Conservation (phyloP, 1,140 invertebrate species). For the Littorina saxatilis region DNA sequence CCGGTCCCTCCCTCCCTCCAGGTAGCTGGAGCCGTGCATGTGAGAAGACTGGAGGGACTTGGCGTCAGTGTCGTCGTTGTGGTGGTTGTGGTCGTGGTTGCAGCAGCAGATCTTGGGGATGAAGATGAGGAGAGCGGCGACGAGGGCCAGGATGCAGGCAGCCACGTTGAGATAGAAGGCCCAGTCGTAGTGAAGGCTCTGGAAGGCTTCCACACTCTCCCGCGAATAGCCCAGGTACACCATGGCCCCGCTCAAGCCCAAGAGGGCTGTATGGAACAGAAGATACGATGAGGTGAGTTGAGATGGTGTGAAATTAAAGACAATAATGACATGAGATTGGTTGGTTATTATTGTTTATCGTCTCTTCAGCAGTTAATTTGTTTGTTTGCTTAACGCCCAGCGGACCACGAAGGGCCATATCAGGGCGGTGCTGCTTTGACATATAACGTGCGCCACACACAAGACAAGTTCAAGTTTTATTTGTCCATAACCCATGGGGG, state of each 20-base stretch:
- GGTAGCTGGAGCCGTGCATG: background rate
- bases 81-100: background rate
- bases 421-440: too few species aligned
- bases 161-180: constrained; percentile 6
- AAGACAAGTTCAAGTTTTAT: too few species aligned
- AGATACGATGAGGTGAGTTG: too few species aligned
- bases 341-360: too few species aligned
- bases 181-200: background rate
- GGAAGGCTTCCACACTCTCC: background rate
- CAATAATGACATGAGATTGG: too few species aligned
- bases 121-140: background rate
- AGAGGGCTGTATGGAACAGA: background rate
- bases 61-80: background rate
- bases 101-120: background rate
- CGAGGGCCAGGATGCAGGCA: background rate
- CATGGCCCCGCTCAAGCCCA: background rate
- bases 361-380: too few species aligned
- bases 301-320: too few species aligned
- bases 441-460: too few species aligned
- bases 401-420: too few species aligned
- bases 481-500: too few species aligned
- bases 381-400: too few species aligned
- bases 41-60: background rate
- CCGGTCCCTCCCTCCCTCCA: background rate
- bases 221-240: background rate